Evolutionary conservation across 2,888 invertebrate genomes (phyloP), one percentile per base, ranked within the genome.

Genomic region (Gasteruption jaculator): DNA sequence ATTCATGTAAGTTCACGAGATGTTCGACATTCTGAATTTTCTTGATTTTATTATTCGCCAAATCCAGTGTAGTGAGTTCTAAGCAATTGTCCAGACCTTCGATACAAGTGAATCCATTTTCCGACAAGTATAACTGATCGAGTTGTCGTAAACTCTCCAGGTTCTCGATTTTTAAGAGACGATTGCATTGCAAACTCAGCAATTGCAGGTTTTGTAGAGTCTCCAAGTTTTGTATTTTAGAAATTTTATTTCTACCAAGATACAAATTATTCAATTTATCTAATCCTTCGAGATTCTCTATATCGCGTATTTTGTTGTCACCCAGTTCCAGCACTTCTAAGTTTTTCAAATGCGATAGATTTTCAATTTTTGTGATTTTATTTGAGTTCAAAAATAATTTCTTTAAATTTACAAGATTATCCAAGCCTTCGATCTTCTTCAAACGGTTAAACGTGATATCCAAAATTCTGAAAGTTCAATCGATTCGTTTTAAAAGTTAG

Each of bases 371-470:
- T 0, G 75, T 67, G 20, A 97, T 86, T 73, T 86, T 91, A 70
- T 97, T 97, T 4, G 93, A 88, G 41, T 91, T 88, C 22, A 97
- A 73, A 69, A 81, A 97, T 3, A 97, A 71, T 61, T 90, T 93
- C 60, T 85, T 79, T 45, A 97, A 68, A 37, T 87, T 90, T 4
- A 71, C 57, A 50, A 96, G 73, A 38, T 80, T 80, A 1, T 83
- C 82, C 48, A 97, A 71, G 37, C 91, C 91, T 60, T 86, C 81
- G 41, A 97, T 89, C 66, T 87, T 85, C 54, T 81, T 83, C 27
- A 97, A 81, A 43, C 95, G 83, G 73, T 99, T 99, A 71, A 95
- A 97, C 4, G 97, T 96, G 29, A 99, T 71, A 72, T 99, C 99
- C 48, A 99, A 74, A 46, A 86, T 78, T 65, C 91, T 91, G 70